phyloP scores from a whole-genome alignment of 1,140 invertebrate genomes.

The Dolichoris vasculosae region DNA sequence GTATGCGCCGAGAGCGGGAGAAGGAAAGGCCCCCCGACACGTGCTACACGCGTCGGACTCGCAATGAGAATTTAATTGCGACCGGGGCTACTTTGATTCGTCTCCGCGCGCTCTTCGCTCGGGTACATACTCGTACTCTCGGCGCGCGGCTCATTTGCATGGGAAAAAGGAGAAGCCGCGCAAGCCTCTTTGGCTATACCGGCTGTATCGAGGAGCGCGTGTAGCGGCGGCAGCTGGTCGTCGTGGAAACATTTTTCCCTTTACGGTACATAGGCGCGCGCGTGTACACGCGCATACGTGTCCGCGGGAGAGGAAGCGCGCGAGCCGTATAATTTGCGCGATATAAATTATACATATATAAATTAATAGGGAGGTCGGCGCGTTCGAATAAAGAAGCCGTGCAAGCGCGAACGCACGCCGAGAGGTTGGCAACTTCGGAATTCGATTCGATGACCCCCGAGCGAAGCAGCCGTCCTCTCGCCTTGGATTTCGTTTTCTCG shows the following conservation, averaged over 20 bases:
- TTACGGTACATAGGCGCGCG: not conserved
- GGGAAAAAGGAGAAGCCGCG: conserved; percentile 21
- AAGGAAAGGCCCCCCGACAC: not conserved
- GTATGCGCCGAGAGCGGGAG: not conserved
- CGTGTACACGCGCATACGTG: not conserved
- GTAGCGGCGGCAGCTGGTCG: conserved; percentile 4
- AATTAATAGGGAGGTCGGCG: conserved; percentile 17
- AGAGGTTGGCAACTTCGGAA: not conserved
- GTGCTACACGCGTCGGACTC: conserved; percentile 14
- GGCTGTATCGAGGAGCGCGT: too few species aligned
- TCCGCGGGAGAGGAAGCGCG: not conserved
- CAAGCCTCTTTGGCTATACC: too few species aligned
- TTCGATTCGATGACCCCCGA: conserved; percentile 9
- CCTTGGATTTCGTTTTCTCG: not conserved
- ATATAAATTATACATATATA: conserved; percentile 26
- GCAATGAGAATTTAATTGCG: conserved; percentile 43
- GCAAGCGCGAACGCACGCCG: not conserved
- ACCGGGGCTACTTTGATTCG: conserved; percentile 30
- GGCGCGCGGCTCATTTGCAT: conserved; percentile 31
- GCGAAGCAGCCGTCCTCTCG: too few species aligned
- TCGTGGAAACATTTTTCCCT: conserved; percentile 18
- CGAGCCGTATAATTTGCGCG: conserved; percentile 19
- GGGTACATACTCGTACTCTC: not conserved
- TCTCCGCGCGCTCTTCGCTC: not conserved
- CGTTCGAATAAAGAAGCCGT: not conserved